Percentiles rank a stretch among this genome's conserved stretches.
These are phyloP conservation scores for Pagrus major DNA, from an alignment of 2,113 vertebrate species.

Conservation along the genomic window DNA sequence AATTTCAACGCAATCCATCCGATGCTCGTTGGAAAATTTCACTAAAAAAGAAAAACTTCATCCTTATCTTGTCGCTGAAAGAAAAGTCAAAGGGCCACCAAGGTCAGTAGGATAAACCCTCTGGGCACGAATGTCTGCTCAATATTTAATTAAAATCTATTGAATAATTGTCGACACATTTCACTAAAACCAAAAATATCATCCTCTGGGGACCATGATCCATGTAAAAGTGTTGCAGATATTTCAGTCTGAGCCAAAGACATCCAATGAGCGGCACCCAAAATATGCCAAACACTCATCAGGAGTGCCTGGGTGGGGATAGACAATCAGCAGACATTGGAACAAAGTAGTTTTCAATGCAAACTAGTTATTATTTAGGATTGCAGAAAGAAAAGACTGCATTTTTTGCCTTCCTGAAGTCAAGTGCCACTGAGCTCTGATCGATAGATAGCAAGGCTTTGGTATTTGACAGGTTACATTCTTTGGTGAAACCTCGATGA, in stretches of 20 bases:
- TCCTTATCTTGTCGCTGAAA: no score
- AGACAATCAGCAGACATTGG: no score
- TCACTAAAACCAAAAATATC: background rate
- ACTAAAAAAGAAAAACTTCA: no score
- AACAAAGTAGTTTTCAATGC: background rate
- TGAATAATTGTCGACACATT: background rate
- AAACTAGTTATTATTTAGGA: background rate
- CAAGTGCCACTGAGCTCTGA: background rate
- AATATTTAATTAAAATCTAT: background rate
- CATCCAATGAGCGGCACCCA: background rate
- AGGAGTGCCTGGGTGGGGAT: background rate
- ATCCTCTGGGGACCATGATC: background rate
- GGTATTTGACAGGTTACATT: conserved; percentile 5
- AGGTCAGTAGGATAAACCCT: no score
- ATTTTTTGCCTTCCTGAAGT: background rate
- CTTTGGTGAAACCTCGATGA: conserved; percentile 13
- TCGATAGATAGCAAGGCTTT: background rate
- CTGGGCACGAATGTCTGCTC: background rate
- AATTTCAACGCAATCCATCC: no score
- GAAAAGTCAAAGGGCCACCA: no score
- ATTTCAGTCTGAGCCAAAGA: background rate
- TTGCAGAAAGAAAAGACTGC: no score
- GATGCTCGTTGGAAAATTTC: no score
- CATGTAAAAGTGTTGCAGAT: background rate
- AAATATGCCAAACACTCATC: background rate